Evolutionary conservation across 2,888 invertebrate genomes (phyloP), one percentile per base, ranked within the genome.

Genomic region (Ferrisia virgata): DNA sequence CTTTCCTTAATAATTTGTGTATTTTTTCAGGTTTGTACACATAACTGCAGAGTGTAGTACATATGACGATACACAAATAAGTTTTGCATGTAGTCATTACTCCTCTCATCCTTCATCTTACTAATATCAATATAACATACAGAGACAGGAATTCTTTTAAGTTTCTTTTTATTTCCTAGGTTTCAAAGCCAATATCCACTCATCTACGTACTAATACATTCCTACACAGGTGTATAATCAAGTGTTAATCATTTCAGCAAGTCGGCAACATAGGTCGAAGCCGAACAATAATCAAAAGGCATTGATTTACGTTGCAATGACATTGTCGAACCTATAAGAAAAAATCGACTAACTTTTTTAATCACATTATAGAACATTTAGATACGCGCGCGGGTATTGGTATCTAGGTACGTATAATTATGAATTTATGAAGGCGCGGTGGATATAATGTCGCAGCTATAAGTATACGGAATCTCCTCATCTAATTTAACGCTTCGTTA

Each of bases 401-500:
- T 39, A 39, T 5, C 39, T 11, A n/a, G n/a, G n/a, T 39, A 39
- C 39, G 15, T 58, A 80, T 80, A 80, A 53, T 80, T 80, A 80
- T 53, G 80, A 80, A 80, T 80, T 80, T 80, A 80, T 80, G 53
- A 33, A 80, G 80, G 80, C 33, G 80, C 53, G 53, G 25, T 69
- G 36, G 31, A 79, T 80, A 80, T 53, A 80, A 80, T 80, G 80
- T 80, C 80, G 80, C 80, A 31, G 53, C 53, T 80, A 28, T 13
- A 13, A 72, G 36, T 36, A 80, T 43, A 80, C 53, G 33, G 33
- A 80, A 53, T 80, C 80, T 72, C 36, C 43, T 53, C 80, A 80
- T 80, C 80, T 80, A 80, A 80, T 80, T 80, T 80, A 80, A 80
- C 80, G 80, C n/a, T 80, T 80, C 80, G 80, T 80, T 80, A 80